Percentiles rank a stretch among this genome's conserved stretches.
Evolutionary conservation across 2,888 invertebrate genomes (phyloP).

Genomic region (Iphiclides podalirius): DNA sequence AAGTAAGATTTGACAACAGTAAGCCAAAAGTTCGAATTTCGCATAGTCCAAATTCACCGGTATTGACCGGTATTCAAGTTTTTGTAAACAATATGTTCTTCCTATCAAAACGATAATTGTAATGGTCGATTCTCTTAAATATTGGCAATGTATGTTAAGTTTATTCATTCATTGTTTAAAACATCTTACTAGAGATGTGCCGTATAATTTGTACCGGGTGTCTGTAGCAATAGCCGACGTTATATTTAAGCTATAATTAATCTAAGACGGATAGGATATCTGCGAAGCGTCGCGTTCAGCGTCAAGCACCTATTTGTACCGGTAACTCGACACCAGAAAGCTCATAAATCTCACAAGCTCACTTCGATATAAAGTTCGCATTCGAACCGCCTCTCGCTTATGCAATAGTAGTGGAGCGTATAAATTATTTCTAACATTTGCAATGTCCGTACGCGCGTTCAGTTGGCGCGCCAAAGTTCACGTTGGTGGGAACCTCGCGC

Average conservation of each 20-base stretch:
- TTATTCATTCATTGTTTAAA: too few relatives aligned
- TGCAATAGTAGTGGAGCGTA: neutral
- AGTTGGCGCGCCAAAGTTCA: constrained; percentile 13
- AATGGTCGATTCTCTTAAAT: too few relatives aligned
- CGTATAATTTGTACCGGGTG: neutral
- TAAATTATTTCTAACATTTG: constrained; percentile 18
- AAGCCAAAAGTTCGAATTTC: too few relatives aligned
- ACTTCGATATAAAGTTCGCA: neutral
- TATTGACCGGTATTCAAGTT: too few relatives aligned
- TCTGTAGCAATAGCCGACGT: too few relatives aligned
- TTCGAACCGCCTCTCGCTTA: neutral
- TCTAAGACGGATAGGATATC: neutral
- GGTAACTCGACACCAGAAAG: neutral
- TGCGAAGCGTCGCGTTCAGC: neutral
- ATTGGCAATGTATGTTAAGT: too few relatives aligned
- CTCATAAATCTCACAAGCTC: neutral
- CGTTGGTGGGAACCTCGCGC: constrained; percentile 2
- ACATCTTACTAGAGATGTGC: neutral
- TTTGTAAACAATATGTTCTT: too few relatives aligned
- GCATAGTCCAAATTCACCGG: too few relatives aligned
- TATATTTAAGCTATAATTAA: too few relatives aligned
- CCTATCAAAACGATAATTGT: too few relatives aligned
- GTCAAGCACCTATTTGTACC: neutral
- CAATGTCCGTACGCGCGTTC: constrained; percentile 4
- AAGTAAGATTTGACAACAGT: too few relatives aligned